phyloP scores from a whole-genome alignment of 2,797 vertebrate genomes.

The Manis pentadactyla region DNA sequence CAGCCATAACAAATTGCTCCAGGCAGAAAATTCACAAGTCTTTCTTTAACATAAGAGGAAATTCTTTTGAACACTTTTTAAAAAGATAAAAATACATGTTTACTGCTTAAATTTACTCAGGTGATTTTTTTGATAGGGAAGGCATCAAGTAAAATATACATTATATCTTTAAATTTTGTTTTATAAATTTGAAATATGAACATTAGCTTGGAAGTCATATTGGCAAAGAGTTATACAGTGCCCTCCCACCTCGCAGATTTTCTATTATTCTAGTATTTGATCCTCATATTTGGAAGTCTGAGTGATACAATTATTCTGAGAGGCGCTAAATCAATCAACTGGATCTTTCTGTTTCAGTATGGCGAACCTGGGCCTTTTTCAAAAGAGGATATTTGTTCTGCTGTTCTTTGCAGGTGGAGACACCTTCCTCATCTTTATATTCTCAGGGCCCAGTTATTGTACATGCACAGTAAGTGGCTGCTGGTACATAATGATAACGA shows the following conservation, averaged over 20 bases:
- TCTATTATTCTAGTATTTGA: neutral
- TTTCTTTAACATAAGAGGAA: constrained; percentile 82
- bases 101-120: constrained; percentile 73
- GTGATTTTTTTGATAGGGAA: neutral
- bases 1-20: constrained; percentile 85
- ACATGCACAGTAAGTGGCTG: neutral
- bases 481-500: neutral
- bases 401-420: neutral
- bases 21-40: constrained; percentile 87
- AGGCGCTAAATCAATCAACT: constrained; percentile 11
- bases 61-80: constrained; percentile 83
- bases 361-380: constrained; percentile 64
- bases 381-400: constrained; percentile 49
- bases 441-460: neutral
- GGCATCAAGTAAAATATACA: neutral
- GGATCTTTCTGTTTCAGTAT: constrained; percentile 51
- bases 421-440: neutral
- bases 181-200: constrained; percentile 38
- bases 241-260: neutral
- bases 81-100: constrained; percentile 84
- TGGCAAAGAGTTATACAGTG: neutral
- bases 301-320: constrained; percentile 41
- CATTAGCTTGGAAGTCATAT: constrained; percentile 47
- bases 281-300: constrained; percentile 39
- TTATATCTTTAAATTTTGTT: constrained; percentile 3